Evolutionary conservation across 2,797 vertebrate species (phyloP).

Genomic region (Epinephelus coioides): DNA sequence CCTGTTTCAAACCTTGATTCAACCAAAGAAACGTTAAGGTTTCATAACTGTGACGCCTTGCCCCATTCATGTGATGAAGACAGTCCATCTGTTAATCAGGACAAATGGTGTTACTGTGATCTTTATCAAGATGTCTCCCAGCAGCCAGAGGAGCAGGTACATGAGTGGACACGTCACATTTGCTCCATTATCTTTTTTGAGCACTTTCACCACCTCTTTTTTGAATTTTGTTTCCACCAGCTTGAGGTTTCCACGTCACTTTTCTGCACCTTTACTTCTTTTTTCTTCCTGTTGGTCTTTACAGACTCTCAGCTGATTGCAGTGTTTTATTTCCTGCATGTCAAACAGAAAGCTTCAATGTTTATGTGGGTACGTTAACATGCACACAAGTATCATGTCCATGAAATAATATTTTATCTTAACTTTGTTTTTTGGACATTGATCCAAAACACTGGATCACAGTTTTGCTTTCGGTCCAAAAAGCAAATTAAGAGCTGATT

Average conservation of each 20-base stretch:
- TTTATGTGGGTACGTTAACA: neutral
- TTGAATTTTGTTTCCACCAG: neutral
- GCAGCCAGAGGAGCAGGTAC: slow-evolving; percentile 82
- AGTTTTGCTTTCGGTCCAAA: neutral
- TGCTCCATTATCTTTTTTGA: slow-evolving; percentile 6
- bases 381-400: neutral
- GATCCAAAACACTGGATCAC: neutral
- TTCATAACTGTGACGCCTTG: neutral
- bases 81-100: slow-evolving; percentile 80
- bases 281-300: neutral
- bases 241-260: neutral
- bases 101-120: slow-evolving; percentile 63
- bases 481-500: neutral
- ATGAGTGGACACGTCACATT: slow-evolving; percentile 27
- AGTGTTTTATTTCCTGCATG: slow-evolving; percentile 25
- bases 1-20: neutral
- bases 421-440: neutral
- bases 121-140: neutral
- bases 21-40: neutral
- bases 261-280: neutral
- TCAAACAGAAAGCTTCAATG: neutral
- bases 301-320: slow-evolving; percentile 13
- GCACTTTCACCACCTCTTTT: slow-evolving; percentile 12
- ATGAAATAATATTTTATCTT: no score
- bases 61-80: slow-evolving; percentile 46